A percentile compares a stretch with the other conserved stretches of the same genome.
These are phyloP conservation scores for Aeoliscus strigatus DNA, from an alignment of 2,797 vertebrate species.

Conservation along the genomic window DNA sequence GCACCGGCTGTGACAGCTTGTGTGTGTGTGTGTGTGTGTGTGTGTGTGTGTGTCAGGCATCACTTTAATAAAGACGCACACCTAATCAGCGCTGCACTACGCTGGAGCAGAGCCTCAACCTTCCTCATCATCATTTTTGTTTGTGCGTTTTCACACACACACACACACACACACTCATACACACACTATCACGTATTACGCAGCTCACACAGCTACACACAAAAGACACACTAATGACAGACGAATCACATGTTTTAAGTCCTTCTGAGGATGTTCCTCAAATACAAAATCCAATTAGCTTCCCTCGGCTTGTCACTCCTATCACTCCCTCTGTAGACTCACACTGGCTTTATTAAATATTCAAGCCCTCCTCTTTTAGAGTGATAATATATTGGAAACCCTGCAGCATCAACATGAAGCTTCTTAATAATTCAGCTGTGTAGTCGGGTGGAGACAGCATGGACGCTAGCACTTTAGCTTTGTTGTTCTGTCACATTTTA, in stretches of 20 bases:
- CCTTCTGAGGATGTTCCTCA: slow-evolving; percentile 34
- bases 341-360: slow-evolving; percentile 65
- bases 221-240: slow-evolving; percentile 9
- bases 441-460: slow-evolving; percentile 47
- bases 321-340: slow-evolving; percentile 44
- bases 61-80: too few relatives aligned
- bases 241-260: slow-evolving; percentile 10
- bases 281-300: slow-evolving; percentile 64
- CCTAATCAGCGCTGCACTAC: too few relatives aligned
- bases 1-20: too few relatives aligned
- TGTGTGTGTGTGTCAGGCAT: too few relatives aligned
- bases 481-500: slow-evolving; percentile 13
- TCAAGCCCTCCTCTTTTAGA: slow-evolving; percentile 48
- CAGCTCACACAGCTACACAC: slow-evolving; percentile 7
- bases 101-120: too few relatives aligned
- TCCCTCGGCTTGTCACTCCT: slow-evolving; percentile 51
- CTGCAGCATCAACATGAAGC: slow-evolving; percentile 70
- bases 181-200: too few relatives aligned
- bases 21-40: too few relatives aligned
- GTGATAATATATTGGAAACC: slow-evolving; percentile 61
- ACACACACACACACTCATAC: too few relatives aligned
- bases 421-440: slow-evolving; percentile 70
- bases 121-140: too few relatives aligned
- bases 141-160: too few relatives aligned
- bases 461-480: slow-evolving; percentile 43